A percentile compares a stretch with the other conserved stretches of the same genome.
Evolutionary conservation across 2,888 invertebrate species (phyloP).

Genomic region (Hirudinaria manillensis): DNA sequence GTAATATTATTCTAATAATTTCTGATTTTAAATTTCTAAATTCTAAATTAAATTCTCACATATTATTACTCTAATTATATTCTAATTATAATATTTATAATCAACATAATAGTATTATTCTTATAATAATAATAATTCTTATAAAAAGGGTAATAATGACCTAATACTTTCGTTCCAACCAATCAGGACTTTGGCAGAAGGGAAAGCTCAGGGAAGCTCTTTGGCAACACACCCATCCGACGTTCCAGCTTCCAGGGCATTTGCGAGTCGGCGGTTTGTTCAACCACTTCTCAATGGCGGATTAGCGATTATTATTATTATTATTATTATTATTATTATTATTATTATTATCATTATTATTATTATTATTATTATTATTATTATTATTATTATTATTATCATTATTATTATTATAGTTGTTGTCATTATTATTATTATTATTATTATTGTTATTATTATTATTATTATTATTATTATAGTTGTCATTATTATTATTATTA

Average conservation of each 20-base stretch:
- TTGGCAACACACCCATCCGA: slow-evolving; percentile 41
- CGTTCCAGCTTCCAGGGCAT: slow-evolving; percentile 50
- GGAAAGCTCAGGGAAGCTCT: slow-evolving; percentile 34
- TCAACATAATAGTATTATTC: too few species aligned
- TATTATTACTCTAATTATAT: too few species aligned
- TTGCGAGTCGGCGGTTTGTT: slow-evolving; percentile 50
- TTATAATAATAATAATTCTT: too few species aligned
- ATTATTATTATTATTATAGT: not conserved
- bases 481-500: not conserved
- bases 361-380: not conserved
- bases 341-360: not conserved
- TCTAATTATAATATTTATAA: too few species aligned
- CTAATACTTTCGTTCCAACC: too few species aligned
- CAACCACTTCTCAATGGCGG: not conserved
- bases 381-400: not conserved
- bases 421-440: not conserved
- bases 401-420: not conserved
- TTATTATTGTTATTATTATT: slow-evolving; percentile 4
- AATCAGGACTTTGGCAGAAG: slow-evolving; percentile 32
- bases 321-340: not conserved
- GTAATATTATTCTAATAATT: not conserved
- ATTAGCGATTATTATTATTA: not conserved
- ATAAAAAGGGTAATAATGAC: too few species aligned
- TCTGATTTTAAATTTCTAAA: too few species aligned
- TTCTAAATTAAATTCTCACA: too few species aligned